Conservation (phyloP, 2,888 invertebrate genomes). For the Latrodectus hesperus region DNA sequence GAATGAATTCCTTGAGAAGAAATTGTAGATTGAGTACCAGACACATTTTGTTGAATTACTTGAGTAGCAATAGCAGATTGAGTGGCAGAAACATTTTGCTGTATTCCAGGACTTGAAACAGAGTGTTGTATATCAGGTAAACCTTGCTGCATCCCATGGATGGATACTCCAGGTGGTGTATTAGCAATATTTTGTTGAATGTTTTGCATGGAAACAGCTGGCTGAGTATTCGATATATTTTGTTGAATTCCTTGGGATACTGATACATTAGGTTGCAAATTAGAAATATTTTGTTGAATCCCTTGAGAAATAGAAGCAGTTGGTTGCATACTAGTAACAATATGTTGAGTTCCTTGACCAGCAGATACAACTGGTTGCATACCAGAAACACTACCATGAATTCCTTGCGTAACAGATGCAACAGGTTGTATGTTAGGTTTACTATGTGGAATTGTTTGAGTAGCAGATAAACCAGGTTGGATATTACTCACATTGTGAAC, state of each 20-base stretch:
- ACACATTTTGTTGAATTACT: constrained; percentile 9
- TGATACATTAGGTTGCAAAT: constrained; percentile 1
- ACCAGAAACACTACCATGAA: neutral
- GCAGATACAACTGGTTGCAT: neutral
- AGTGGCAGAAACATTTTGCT: constrained; percentile 3
- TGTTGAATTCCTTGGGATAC: neutral
- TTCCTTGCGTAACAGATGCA: neutral
- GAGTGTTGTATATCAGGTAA: constrained; percentile 4
- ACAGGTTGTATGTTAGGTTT: neutral
- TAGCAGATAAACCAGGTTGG: constrained; percentile 2
- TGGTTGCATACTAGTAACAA: constrained; percentile 4
- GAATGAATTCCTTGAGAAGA: neutral
- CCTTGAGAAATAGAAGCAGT: neutral
- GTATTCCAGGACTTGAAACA: neutral
- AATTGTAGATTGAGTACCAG: neutral
- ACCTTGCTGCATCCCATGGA: neutral
- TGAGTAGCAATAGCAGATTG: neutral
- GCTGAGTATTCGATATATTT: neutral
- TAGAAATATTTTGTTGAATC: neutral
- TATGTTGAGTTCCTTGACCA: neutral
- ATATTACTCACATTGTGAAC: too few species aligned
- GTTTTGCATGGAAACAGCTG: neutral
- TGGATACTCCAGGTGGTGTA: constrained; percentile 3
- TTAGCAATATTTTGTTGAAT: neutral
- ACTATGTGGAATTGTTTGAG: neutral